These are phyloP conservation scores for Odontomachus brunneus DNA, from an alignment of 1,140 invertebrate species.

Conservation along the genomic window DNA sequence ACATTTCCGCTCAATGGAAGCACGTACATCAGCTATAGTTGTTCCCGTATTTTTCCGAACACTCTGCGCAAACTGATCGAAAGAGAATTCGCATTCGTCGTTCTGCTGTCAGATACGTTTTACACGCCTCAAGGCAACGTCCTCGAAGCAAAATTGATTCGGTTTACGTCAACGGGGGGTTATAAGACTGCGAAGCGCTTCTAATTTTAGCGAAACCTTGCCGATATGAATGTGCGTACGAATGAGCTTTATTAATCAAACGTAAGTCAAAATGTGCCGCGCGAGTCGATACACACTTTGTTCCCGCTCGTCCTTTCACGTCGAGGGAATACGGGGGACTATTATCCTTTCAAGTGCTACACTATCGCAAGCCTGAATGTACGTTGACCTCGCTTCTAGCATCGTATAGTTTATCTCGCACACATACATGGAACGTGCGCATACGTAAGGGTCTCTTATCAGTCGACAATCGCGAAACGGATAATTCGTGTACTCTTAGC, in stretches of 20 bases:
- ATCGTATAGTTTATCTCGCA: neutral
- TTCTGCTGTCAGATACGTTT: neutral
- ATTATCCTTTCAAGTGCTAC: neutral
- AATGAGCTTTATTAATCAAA: conserved; percentile 18
- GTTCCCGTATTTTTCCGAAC: neutral
- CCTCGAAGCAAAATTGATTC: neutral
- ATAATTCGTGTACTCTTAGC: no score
- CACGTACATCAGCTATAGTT: no score
- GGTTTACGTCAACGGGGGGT: neutral
- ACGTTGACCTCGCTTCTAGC: neutral
- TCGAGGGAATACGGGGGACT: conserved; percentile 7
- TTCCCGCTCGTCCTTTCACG: neutral
- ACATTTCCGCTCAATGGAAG: no score
- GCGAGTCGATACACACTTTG: neutral
- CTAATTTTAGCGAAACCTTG: neutral
- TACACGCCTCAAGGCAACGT: neutral
- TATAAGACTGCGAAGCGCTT: neutral
- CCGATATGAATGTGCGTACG: neutral
- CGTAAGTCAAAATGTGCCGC: neutral
- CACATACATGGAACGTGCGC: neutral
- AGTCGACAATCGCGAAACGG: neutral
- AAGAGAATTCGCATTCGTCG: neutral
- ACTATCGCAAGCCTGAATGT: neutral
- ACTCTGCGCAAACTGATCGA: neutral
- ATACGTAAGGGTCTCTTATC: conserved; percentile 6